Conservation (phyloP, 1,140 invertebrate species). For the Thaumatotibia leucotreta region DNA sequence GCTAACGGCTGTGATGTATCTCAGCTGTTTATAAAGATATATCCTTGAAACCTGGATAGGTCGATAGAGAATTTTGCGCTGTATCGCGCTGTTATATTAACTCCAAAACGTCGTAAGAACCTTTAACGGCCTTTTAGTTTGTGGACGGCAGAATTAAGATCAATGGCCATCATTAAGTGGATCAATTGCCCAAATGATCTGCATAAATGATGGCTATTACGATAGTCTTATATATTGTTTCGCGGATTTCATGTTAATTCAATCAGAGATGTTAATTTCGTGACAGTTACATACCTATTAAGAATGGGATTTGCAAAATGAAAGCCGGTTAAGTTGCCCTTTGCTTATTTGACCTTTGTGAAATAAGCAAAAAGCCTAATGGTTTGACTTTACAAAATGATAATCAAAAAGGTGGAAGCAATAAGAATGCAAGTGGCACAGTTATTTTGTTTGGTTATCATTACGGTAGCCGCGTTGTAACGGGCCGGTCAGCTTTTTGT, state of each 20-base stretch:
- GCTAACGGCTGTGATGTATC: too few species aligned
- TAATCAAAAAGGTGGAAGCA: not conserved
- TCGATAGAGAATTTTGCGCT: too few species aligned
- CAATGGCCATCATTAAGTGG: slow-evolving; percentile 5
- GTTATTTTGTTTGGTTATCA: slow-evolving; percentile 17
- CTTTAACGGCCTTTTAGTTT: too few species aligned
- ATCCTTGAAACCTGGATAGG: too few species aligned
- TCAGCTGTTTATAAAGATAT: too few species aligned
- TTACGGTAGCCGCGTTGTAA: slow-evolving; percentile 31
- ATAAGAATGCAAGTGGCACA: slow-evolving; percentile 9
- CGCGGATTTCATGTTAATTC: not conserved
- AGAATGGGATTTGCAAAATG: not conserved
- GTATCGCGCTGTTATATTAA: too few species aligned
- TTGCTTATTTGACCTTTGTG: not conserved
- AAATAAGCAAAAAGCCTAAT: not conserved
- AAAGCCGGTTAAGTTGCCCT: not conserved
- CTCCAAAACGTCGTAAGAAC: too few species aligned
- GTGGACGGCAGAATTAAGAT: too few species aligned
- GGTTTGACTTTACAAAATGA: not conserved
- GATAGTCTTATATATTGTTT: not conserved
- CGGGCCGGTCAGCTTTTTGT: slow-evolving; percentile 30
- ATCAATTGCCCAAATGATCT: not conserved
- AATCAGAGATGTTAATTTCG: not conserved
- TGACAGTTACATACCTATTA: not conserved
- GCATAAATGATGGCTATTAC: slow-evolving; percentile 2